Base-by-base conservation (phyloP, 2,797 vertebrate species). In the Trachops cirrhosus region DNA sequence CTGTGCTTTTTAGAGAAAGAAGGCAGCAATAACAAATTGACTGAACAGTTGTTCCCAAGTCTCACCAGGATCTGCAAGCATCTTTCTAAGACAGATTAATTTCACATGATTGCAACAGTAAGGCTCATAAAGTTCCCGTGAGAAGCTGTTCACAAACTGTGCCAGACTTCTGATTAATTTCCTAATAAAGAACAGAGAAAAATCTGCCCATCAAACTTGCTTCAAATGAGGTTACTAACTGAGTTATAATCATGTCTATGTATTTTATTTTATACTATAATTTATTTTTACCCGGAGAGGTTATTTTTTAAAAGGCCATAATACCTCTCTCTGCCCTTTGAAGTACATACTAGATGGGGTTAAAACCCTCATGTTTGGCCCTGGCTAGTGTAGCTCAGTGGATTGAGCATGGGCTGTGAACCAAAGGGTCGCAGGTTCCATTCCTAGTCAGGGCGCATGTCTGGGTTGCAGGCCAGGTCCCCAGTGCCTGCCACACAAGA, bases 41-140 rank as follows among this genome's bases (percentile, higher is more conserved):
- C 9, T 70, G 9, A 84, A 77, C 46, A 37, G 39, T 87, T 93
- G 59, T 83, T 82, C 48, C 89, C 22, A 79, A 89, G 67, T 91
- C 68, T 83, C 71, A 64, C 39, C 19, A 62, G 52, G 32, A 78
- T 52, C 59, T 82, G 32, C 34, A 70, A 37, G 44, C 44, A 68
- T 91, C 18, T 78, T 88, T 88, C 64, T 85, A 48, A 89, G 24
- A 71, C 46, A 91, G 24, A 67, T 88, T 57, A 92, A 78, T 89
- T 77, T 92, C 64, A 88, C 26, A 39, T 50, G 73, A 57, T 74
- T 88, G 18, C 12, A 73, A 85, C n/a, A 74, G n/a, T 39, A 44
- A 57, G 64, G 2, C 1, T 73, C 73, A 54, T 67, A 44, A 85
- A 88, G 44, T 78, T 94, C 14, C 57, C 12, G 2, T 52, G 80